Evolutionary conservation across 2,888 invertebrate species (phyloP).

Genomic region (Eupsilia transversa): DNA sequence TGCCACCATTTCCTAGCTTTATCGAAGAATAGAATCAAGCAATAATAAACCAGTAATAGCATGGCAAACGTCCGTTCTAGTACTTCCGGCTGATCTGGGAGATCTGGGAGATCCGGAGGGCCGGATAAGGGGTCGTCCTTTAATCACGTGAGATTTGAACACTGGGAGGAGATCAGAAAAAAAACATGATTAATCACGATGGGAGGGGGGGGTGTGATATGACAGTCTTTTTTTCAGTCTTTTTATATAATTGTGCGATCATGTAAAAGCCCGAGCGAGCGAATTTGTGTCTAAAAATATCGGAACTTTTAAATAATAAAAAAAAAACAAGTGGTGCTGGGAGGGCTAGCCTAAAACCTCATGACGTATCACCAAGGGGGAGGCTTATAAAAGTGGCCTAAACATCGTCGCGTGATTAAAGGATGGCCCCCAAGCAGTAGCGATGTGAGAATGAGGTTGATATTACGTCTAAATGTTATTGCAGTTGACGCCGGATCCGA

Average conservation of each 20-base stretch:
- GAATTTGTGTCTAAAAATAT: no score
- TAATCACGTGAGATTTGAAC: not conserved
- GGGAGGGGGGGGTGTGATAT: not conserved
- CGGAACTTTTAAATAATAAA: no score
- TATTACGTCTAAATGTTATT: slow-evolving; percentile 60
- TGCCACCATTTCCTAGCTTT: not conserved
- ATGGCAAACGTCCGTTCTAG: slow-evolving; percentile 41
- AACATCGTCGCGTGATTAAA: no score
- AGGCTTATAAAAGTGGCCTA: no score
- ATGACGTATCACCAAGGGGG: no score
- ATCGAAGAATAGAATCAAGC: slow-evolving; percentile 31
- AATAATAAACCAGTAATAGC: slow-evolving; percentile 43
- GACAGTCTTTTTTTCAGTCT: no score
- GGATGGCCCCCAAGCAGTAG: slow-evolving; percentile 34
- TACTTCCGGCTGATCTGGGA: slow-evolving; percentile 37
- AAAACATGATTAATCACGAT: not conserved
- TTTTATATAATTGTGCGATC: no score
- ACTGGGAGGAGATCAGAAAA: not conserved
- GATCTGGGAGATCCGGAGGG: slow-evolving; percentile 29
- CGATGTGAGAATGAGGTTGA: slow-evolving; percentile 55
- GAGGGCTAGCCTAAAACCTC: no score
- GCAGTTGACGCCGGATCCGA: slow-evolving; percentile 35
- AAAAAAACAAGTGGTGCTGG: no score
- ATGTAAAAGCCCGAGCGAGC: no score
- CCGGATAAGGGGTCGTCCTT: not conserved